Conservation (phyloP, 1,140 invertebrate species). For the Rhagoletis zephyria region DNA sequence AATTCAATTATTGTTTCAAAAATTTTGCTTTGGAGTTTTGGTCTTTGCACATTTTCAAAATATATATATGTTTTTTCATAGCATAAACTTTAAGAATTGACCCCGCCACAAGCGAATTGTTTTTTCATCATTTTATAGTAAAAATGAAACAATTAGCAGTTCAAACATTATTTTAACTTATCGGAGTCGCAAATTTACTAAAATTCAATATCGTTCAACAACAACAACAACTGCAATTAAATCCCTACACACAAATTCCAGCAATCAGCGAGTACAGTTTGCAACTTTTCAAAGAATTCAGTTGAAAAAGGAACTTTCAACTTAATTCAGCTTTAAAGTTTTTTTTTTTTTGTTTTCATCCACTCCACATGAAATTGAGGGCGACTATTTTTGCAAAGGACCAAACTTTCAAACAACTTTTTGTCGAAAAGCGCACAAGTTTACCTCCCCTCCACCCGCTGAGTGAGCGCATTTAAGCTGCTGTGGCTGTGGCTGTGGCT, state of each 20-base stretch:
- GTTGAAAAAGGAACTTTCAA: constrained; percentile 3
- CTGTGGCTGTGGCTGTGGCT: no score
- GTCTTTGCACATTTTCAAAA: no score
- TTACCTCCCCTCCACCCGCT: neutral
- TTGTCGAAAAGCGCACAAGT: neutral
- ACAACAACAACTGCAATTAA: no score
- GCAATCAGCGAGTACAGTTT: no score
- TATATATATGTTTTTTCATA: no score
- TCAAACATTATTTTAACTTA: neutral
- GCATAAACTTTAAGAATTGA: no score
- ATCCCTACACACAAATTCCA: no score
- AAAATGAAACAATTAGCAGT: neutral
- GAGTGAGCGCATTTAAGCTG: neutral
- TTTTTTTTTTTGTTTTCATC: neutral
- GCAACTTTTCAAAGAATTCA: neutral
- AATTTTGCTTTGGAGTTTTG: no score
- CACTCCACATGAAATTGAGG: constrained; percentile 1
- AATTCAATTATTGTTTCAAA: no score
- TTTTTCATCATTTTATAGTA: neutral
- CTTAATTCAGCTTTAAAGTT: constrained; percentile 17
- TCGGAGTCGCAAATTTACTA: constrained; percentile 17
- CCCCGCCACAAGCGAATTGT: no score
- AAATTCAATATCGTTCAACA: neutral
- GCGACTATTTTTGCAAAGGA: constrained; percentile 28
- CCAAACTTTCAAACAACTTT: constrained; percentile 15